These are phyloP conservation scores for Anthrax anthrax DNA, from an alignment of 2,888 invertebrate species.

Conservation along the genomic window DNA sequence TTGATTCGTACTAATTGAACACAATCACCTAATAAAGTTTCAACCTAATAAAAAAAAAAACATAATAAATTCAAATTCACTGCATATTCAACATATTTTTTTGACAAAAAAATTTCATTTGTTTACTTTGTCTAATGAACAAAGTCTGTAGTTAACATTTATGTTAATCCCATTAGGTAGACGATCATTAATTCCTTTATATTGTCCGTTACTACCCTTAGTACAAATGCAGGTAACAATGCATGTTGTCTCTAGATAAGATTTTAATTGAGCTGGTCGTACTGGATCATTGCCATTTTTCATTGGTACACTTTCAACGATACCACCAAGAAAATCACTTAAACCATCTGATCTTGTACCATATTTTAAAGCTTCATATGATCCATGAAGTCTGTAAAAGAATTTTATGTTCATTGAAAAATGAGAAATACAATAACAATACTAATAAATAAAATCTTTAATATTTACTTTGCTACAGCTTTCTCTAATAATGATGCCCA, in stretches of 20 bases:
- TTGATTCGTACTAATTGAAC: slow-evolving; percentile 56
- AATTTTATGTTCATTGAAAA: background rate
- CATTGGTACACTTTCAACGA: slow-evolving; percentile 67
- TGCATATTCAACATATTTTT: background rate
- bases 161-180: slow-evolving; percentile 51
- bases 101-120: too few relatives aligned
- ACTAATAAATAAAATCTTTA: too few relatives aligned
- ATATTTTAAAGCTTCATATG: slow-evolving; percentile 85
- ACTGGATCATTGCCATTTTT: slow-evolving; percentile 55
- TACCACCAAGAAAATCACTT: slow-evolving; percentile 78
- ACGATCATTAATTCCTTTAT: slow-evolving; percentile 45
- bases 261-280: slow-evolving; percentile 44
- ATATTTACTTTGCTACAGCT: slow-evolving; percentile 68
- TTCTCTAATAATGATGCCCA: slow-evolving; percentile 86
- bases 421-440: background rate
- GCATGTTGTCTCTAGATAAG: slow-evolving; percentile 66
- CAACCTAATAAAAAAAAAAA: slow-evolving; percentile 37
- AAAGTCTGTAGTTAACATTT: slow-evolving; percentile 66
- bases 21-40: slow-evolving; percentile 54
- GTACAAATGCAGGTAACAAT: slow-evolving; percentile 61
- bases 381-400: slow-evolving; percentile 62
- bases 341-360: slow-evolving; percentile 78
- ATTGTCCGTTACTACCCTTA: slow-evolving; percentile 31
- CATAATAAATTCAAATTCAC: background rate
- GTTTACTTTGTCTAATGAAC: slow-evolving; percentile 54